Conservation (phyloP, 2,888 invertebrate genomes). For the Coleophora flavipennella region DNA sequence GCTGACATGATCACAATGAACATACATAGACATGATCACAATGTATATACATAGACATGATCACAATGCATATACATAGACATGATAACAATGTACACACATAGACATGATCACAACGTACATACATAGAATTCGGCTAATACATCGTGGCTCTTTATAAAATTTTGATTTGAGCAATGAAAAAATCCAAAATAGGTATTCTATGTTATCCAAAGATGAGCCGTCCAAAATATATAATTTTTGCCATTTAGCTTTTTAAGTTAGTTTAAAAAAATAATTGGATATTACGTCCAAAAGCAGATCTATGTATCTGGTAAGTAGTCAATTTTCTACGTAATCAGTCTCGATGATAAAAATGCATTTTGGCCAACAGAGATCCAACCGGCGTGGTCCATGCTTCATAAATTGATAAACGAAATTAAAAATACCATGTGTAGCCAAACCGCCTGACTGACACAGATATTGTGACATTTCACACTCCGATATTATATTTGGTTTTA, state of each 20-base stretch:
- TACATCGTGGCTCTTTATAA: slow-evolving; percentile 64
- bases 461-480: slow-evolving; percentile 27
- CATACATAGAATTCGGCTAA: slow-evolving; percentile 50
- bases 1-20: slow-evolving; percentile 53
- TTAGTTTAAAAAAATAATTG: slow-evolving; percentile 55
- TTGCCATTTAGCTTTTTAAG: slow-evolving; percentile 54
- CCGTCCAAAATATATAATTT: slow-evolving; percentile 61
- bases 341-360: slow-evolving; percentile 67
- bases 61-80: slow-evolving; percentile 50
- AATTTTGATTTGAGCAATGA: slow-evolving; percentile 66
- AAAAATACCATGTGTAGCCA: slow-evolving; percentile 37
- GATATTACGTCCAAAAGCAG: slow-evolving; percentile 53
- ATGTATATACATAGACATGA: slow-evolving; percentile 44
- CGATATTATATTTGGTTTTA: too few relatives aligned
- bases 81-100: slow-evolving; percentile 49
- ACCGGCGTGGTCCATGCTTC: slow-evolving; percentile 40
- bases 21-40: slow-evolving; percentile 50
- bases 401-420: slow-evolving; percentile 13
- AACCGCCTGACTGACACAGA: slow-evolving; percentile 53
- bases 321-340: slow-evolving; percentile 65
- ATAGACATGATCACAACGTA: slow-evolving; percentile 51
- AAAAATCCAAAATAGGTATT: slow-evolving; percentile 56
- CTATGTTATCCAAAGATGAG: slow-evolving; percentile 60
- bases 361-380: slow-evolving; percentile 69
- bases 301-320: slow-evolving; percentile 55